These are phyloP conservation scores for Dendrolimus kikuchii DNA, from an alignment of 1,140 invertebrate genomes.

Conservation along the genomic window DNA sequence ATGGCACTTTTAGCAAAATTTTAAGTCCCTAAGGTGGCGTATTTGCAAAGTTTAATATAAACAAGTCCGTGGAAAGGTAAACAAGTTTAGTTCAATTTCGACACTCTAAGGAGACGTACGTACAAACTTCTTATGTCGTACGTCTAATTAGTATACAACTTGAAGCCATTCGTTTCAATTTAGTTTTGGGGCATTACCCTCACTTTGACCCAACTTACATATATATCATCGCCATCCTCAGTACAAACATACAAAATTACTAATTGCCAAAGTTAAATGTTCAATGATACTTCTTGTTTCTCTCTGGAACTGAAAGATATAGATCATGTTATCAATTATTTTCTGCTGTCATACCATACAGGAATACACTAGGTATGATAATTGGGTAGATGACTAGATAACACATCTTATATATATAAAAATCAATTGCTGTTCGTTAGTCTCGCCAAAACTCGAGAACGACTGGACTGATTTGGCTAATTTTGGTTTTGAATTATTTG, in stretches of 20 bases:
- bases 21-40: constrained; percentile 33
- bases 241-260: constrained; percentile 6
- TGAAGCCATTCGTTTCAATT: constrained; percentile 56
- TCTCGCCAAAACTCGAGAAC: too few species aligned
- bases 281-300: constrained; percentile 3
- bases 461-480: too few species aligned
- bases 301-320: too few species aligned
- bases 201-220: constrained; percentile 27
- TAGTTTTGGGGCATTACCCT: constrained; percentile 34
- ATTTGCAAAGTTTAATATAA: constrained; percentile 54
- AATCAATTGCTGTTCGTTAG: too few species aligned
- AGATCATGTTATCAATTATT: too few species aligned
- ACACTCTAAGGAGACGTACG: constrained; percentile 52
- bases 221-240: constrained; percentile 8
- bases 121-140: constrained; percentile 40
- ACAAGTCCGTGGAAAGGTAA: constrained; percentile 52
- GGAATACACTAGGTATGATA: too few species aligned
- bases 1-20: constrained; percentile 41
- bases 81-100: constrained; percentile 61
- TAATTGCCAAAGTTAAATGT: constrained; percentile 9
- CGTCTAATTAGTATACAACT: constrained; percentile 60
- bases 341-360: too few species aligned
- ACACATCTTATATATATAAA: too few species aligned
- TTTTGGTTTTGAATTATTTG: too few species aligned
- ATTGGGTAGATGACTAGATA: too few species aligned